These are phyloP conservation scores for Galeopterus variegatus DNA, from an alignment of 2,113 vertebrate species.

Conservation along the genomic window DNA sequence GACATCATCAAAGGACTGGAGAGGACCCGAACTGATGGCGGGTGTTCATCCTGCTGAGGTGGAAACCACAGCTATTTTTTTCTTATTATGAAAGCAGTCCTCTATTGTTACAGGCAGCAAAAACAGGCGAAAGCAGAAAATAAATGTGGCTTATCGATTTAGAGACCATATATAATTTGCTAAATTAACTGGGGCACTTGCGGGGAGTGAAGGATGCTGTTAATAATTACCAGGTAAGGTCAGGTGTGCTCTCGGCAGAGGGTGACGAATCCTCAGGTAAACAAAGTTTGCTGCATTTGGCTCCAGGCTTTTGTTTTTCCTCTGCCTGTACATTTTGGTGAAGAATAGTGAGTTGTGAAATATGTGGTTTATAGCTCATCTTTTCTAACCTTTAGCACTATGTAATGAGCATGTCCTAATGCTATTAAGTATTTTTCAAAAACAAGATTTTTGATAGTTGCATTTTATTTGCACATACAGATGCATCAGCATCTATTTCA, in stretches of 20 bases:
- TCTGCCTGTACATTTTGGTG: not conserved
- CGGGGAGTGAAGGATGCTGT: too few species aligned
- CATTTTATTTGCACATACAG: accelerated
- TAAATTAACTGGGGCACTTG: too few species aligned
- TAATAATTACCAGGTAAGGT: too few species aligned
- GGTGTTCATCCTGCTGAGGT: accelerated
- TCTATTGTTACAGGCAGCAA: accelerated
- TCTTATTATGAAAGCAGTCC: not conserved
- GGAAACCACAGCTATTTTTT: too few species aligned
- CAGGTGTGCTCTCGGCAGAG: too few species aligned
- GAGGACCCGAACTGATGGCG: accelerated
- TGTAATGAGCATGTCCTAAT: not conserved
- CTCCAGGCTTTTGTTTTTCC: not conserved
- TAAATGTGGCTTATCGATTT: too few species aligned
- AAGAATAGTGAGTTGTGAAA: not conserved
- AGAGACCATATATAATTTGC: too few species aligned
- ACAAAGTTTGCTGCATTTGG: accelerated
- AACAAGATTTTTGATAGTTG: too few species aligned
- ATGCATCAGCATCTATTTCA: not conserved
- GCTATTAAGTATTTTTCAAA: not conserved
- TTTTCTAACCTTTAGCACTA: too few species aligned
- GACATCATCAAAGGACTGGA: too few species aligned
- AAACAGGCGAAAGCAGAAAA: not conserved
- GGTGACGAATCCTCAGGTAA: not conserved
- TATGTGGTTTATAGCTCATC: not conserved